Evolutionary conservation across 2,888 invertebrate genomes (phyloP), one percentile per base, ranked within the genome.

Genomic region (Calliscelio sp.): DNA sequence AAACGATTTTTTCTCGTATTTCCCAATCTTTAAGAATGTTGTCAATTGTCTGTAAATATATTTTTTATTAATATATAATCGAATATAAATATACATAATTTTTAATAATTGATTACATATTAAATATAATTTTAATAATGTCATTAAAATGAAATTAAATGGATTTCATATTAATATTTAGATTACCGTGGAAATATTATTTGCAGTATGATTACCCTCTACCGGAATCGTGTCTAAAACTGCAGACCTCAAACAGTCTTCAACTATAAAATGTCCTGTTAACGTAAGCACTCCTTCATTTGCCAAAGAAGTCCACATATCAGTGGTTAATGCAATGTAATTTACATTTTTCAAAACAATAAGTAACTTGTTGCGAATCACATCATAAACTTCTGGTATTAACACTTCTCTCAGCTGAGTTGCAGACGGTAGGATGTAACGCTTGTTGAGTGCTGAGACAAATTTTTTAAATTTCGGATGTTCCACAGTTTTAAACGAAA

Each of bases 151-250:
- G 32, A 32, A 32, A 7, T 32, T 32, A 10, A 32, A 32, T n/a
- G n/a, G n/a, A n/a, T n/a, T n/a, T n/a, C n/a, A n/a, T n/a, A n/a
- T n/a, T n/a, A n/a, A n/a, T n/a, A n/a, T n/a, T 7, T 32, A 51
- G 24, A 14, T 24, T 70, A 70, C 70, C 53, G 18, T 53, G 8
- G 55, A 28, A 35, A 70, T 70, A n/a, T 70, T 70, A 22, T 55
- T 35, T 18, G 41, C 70, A 16, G 70, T 70, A 25, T 70, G 70
- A 0, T 28, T 22, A 0, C 25, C 25, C 41, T 70, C 41, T 0
- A 70, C 35, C 16, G 14, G 16, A 0, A 22, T 5, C 6, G 70
- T 70, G 3, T 70, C 55, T 8, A 70, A 41, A 1, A 53, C 55
- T 16, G 53, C 70, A 16, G 70, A 53, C 25, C n/a, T 70, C 10